Conservation (phyloP, 2,888 invertebrate species). For the Calameuta pallipes region DNA sequence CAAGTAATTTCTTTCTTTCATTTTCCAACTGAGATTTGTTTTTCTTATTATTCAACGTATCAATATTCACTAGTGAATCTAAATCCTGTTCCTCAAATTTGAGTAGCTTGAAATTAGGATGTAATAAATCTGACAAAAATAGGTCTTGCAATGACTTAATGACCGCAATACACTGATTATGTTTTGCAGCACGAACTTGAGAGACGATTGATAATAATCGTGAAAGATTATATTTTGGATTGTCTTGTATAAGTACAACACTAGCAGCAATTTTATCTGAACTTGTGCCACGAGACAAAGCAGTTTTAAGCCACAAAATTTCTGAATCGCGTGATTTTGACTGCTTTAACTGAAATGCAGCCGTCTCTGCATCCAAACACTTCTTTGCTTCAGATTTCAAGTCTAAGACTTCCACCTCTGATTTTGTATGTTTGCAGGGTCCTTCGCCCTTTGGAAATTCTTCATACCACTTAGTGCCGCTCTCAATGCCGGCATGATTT, state of each 20-base stretch:
- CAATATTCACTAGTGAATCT: constrained; percentile 70
- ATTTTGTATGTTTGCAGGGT: constrained; percentile 51
- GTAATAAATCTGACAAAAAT: constrained; percentile 77
- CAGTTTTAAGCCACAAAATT: constrained; percentile 81
- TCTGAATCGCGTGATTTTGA: constrained; percentile 71
- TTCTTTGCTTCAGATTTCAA: constrained; percentile 76
- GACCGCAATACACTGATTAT: constrained; percentile 76
- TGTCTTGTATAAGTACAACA: constrained; percentile 83
- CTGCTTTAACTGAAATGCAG: constrained; percentile 65
- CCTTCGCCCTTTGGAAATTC: constrained; percentile 60
- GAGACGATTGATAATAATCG: constrained; percentile 78
- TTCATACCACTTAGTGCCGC: constrained; percentile 75
- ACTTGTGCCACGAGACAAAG: constrained; percentile 83
- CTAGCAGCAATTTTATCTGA: constrained; percentile 89
- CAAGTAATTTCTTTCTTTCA: constrained; percentile 74
- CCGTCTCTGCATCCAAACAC: constrained; percentile 74
- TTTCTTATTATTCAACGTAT: constrained; percentile 71
- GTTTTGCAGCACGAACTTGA: constrained; percentile 83
- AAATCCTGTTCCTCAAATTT: constrained; percentile 76
- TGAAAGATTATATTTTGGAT: constrained; percentile 81
- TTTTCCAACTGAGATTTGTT: constrained; percentile 56
- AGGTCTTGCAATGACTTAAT: constrained; percentile 84
- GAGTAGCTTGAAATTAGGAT: constrained; percentile 74
- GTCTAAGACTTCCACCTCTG: constrained; percentile 71
- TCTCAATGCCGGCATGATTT: constrained; percentile 63